Conservation (phyloP, 2,113 vertebrate genomes). For the Indri indri region DNA sequence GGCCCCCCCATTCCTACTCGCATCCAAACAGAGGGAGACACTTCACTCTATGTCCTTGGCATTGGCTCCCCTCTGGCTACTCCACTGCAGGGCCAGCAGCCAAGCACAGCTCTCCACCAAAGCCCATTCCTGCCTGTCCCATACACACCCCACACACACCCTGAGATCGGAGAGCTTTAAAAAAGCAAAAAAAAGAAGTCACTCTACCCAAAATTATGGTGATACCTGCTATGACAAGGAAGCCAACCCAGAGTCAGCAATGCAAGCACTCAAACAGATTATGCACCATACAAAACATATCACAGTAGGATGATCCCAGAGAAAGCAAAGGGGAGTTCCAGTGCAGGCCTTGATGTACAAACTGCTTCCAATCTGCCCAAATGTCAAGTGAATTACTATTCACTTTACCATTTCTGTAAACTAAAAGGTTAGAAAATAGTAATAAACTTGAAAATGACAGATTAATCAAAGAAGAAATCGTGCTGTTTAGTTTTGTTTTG, state of each 20-base stretch:
- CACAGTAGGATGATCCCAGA: not conserved
- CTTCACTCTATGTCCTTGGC: not conserved
- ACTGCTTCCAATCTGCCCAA: not conserved
- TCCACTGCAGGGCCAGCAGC: not conserved
- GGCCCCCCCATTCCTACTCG: not conserved
- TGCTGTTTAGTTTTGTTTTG: not conserved
- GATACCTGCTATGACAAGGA: not conserved
- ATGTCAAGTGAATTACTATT: not conserved
- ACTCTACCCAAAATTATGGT: not conserved
- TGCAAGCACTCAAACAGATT: not conserved
- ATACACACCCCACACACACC: not conserved
- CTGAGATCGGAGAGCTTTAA: not conserved
- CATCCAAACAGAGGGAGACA: not conserved
- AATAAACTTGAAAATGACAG: not conserved
- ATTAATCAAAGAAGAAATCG: not conserved
- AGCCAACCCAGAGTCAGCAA: not conserved
- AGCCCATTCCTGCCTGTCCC: too few relatives aligned
- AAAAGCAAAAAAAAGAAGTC: not conserved
- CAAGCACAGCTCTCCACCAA: not conserved
- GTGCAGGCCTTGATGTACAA: not conserved
- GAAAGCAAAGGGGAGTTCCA: not conserved
- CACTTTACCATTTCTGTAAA: not conserved
- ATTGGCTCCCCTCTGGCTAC: not conserved
- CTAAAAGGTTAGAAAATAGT: not conserved
- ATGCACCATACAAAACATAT: rapidly evolving